Conservation (phyloP, 2,888 invertebrate genomes). For the Amiota mariae region DNA sequence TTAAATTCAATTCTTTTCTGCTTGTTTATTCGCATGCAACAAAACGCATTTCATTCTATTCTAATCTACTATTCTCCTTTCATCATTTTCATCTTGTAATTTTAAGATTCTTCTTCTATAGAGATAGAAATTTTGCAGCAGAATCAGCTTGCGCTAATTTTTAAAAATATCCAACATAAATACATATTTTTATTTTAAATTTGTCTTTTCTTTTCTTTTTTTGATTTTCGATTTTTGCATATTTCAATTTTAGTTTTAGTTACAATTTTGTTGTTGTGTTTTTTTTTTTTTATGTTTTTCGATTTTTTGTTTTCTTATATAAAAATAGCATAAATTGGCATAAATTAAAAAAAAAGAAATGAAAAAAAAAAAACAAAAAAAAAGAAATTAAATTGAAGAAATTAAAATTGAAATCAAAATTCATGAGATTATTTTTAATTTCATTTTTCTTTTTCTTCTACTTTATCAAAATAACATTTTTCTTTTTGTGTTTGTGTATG, state of each 20-base stretch:
- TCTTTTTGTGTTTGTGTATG: constrained; percentile 49
- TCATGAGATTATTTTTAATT: constrained; percentile 51
- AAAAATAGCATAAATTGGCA: constrained; percentile 36
- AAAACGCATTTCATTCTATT: neutral
- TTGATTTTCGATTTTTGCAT: constrained; percentile 36
- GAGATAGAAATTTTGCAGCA: too few relatives aligned
- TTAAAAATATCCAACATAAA: constrained; percentile 56
- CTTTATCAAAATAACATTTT: constrained; percentile 62
- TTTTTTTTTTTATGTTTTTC: constrained; percentile 43
- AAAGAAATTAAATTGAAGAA: too few relatives aligned
- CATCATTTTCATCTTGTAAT: neutral
- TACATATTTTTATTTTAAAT: constrained; percentile 40
- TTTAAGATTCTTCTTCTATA: too few relatives aligned
- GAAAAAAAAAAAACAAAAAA: constrained; percentile 31
- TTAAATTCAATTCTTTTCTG: neutral
- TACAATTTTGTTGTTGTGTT: constrained; percentile 39
- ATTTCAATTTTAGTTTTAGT: constrained; percentile 45
- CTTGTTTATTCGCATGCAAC: neutral
- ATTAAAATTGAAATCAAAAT: constrained; percentile 38
- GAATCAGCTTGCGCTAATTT: constrained; percentile 58
- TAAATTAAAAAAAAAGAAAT: constrained; percentile 21
- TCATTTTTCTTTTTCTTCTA: constrained; percentile 50
- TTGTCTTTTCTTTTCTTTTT: constrained; percentile 17
- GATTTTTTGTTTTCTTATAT: constrained; percentile 39
- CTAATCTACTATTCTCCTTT: neutral